Conservation (phyloP, 2,888 invertebrate species). For the Drosophila falleni region DNA sequence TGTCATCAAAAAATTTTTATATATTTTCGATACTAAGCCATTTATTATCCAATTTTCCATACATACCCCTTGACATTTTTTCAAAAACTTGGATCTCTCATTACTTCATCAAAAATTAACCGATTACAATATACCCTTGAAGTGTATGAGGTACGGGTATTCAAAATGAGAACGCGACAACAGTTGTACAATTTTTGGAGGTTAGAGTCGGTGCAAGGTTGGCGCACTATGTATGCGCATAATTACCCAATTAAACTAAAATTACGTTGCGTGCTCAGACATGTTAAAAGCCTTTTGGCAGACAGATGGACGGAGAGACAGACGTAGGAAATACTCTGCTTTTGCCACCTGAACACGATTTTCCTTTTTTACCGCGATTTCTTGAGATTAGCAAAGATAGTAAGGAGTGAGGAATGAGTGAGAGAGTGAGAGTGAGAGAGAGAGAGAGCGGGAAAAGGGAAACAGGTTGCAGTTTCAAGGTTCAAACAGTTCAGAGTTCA, state of each 20-base stretch:
- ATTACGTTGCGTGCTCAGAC: conserved; percentile 86
- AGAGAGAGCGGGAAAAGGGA: neutral
- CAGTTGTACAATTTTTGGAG: conserved; percentile 12
- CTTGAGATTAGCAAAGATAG: conserved; percentile 23
- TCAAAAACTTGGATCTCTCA: too few relatives aligned
- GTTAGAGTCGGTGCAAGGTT: conserved; percentile 4
- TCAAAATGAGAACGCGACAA: conserved; percentile 6
- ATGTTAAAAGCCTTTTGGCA: conserved; percentile 84
- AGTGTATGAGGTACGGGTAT: neutral
- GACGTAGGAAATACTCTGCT: conserved; percentile 23
- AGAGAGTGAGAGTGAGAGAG: neutral
- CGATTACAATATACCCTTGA: neutral
- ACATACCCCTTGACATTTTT: too few relatives aligned
- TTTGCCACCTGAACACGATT: conserved; percentile 39
- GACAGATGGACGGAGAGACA: conserved; percentile 69
- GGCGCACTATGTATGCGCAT: conserved; percentile 79
- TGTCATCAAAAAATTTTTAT: too few relatives aligned
- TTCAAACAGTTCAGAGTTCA: conserved; percentile 19
- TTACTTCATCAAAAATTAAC: too few relatives aligned
- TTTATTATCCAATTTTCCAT: too few relatives aligned
- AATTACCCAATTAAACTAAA: conserved; percentile 86
- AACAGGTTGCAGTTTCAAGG: neutral
- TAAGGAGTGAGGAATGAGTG: neutral
- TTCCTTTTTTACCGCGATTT: conserved; percentile 68
- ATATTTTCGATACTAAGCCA: too few relatives aligned